Evolutionary conservation across 2,888 invertebrate species (phyloP).

Genomic region (Shargacucullia verbasci): DNA sequence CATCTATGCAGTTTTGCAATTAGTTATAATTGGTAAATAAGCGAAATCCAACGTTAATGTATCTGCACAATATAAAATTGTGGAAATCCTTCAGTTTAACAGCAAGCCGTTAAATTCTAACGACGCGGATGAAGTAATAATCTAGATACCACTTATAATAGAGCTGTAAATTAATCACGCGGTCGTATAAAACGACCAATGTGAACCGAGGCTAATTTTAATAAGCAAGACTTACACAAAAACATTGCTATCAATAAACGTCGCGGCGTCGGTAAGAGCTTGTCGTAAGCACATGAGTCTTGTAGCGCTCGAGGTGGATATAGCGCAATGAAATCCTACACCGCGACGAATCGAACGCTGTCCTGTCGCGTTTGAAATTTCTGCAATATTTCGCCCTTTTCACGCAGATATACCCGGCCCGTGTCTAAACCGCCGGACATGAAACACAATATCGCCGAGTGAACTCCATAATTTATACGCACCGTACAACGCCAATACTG

Average conservation of each 20-base stretch:
- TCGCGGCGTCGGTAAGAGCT: constrained; percentile 69
- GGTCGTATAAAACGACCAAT: constrained; percentile 62
- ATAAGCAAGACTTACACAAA: constrained; percentile 74
- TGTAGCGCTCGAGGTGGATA: constrained; percentile 72
- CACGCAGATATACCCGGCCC: constrained; percentile 86
- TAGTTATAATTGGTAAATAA: constrained; percentile 59
- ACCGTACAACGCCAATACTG: constrained; percentile 68
- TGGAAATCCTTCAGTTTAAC: constrained; percentile 66
- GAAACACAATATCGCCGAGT: constrained; percentile 87
- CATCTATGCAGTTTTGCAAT: constrained; percentile 53
- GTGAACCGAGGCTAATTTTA: constrained; percentile 75
- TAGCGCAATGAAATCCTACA: constrained; percentile 87
- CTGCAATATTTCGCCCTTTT: constrained; percentile 89
- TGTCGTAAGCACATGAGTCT: constrained; percentile 78
- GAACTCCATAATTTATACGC: constrained; percentile 85
- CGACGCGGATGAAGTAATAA: constrained; percentile 61
- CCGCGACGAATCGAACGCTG: constrained; percentile 88
- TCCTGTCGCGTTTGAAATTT: constrained; percentile 88
- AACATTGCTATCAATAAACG: constrained; percentile 83
- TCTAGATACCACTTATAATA: constrained; percentile 60
- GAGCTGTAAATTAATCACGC: constrained; percentile 63
- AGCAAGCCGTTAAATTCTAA: constrained; percentile 65
- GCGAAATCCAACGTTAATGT: constrained; percentile 36
- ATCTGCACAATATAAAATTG: constrained; percentile 41
- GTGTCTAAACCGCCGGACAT: constrained; percentile 87